phyloP scores from a whole-genome alignment of 2,113 vertebrate species.

The Galbula dea region DNA sequence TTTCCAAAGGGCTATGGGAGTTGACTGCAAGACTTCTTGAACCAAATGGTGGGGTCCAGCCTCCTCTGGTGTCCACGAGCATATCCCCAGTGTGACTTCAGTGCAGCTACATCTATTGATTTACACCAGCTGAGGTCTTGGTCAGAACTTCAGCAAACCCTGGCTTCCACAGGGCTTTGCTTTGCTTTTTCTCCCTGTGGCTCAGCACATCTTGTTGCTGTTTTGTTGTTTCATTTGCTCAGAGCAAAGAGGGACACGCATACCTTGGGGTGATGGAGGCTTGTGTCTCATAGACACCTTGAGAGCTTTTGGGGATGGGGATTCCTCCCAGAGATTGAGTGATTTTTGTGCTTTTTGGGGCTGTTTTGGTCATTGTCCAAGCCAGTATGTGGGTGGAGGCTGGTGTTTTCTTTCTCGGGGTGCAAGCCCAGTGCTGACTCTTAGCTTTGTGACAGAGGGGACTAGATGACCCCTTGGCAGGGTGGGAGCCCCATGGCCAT shows the following conservation, averaged over 20 bases:
- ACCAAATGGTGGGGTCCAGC: not conserved
- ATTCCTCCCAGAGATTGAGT: not conserved
- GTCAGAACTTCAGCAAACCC: not conserved
- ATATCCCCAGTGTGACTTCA: rapidly evolving
- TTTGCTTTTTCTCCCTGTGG: rapidly evolving
- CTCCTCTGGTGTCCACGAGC: not conserved
- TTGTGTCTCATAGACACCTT: not conserved
- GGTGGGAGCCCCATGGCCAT: rapidly evolving
- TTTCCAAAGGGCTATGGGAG: slow-evolving; percentile 43
- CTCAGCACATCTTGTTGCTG: not conserved
- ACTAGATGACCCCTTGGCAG: not conserved
- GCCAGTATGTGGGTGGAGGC: not conserved
- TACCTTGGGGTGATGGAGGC: not conserved
- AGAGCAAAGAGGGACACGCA: not conserved
- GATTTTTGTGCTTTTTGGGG: not conserved
- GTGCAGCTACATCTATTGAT: not conserved
- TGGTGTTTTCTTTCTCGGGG: not conserved
- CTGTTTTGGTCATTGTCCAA: not conserved
- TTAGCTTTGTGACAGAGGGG: not conserved
- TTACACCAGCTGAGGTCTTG: not conserved
- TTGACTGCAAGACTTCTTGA: not conserved
- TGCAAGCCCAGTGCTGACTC: not conserved
- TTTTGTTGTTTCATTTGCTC: not conserved
- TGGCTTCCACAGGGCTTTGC: not conserved
- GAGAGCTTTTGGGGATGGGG: not conserved